These are phyloP conservation scores for Sturnira hondurensis DNA, from an alignment of 2,113 vertebrate genomes.

Conservation along the genomic window DNA sequence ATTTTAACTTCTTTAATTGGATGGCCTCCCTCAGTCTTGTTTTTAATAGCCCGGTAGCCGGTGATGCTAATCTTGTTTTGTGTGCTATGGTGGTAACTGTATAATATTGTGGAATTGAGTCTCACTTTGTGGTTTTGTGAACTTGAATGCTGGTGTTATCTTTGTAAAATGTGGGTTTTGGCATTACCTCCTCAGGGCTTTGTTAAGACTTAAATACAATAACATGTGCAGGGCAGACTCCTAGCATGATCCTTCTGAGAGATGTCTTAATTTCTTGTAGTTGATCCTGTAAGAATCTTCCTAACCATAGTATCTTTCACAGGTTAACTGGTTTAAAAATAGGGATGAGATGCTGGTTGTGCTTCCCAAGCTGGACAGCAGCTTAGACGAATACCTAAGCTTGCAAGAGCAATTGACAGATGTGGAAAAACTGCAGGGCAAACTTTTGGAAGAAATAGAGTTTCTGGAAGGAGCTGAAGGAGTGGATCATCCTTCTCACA, in stretches of 20 bases:
- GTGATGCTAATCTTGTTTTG: not conserved
- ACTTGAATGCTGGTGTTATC: not conserved
- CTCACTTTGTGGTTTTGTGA: not conserved
- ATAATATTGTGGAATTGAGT: not conserved
- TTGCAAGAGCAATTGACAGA: slow-evolving; percentile 92
- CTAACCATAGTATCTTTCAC: slow-evolving; percentile 28
- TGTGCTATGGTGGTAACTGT: not conserved
- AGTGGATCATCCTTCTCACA: slow-evolving; percentile 90
- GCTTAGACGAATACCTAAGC: slow-evolving; percentile 91
- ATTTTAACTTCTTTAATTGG: not conserved
- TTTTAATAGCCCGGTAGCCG: not conserved
- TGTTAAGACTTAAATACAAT: not conserved
- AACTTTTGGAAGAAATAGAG: slow-evolving; percentile 91
- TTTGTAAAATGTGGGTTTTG: not conserved
- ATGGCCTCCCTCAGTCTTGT: not conserved
- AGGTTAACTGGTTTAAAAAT: slow-evolving; percentile 99
- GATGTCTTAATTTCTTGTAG: not conserved
- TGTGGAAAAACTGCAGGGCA: slow-evolving; percentile 91
- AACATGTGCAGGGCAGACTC: not conserved
- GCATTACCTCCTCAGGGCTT: not conserved
- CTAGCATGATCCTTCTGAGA: not conserved
- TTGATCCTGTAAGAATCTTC: not conserved
- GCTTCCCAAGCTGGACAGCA: slow-evolving; percentile 92
- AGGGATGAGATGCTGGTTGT: slow-evolving; percentile 96
- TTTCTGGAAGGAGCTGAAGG: slow-evolving; percentile 96